phyloP scores from a whole-genome alignment of 2,113 vertebrate genomes.

The Oreotrochilus melanogaster region DNA sequence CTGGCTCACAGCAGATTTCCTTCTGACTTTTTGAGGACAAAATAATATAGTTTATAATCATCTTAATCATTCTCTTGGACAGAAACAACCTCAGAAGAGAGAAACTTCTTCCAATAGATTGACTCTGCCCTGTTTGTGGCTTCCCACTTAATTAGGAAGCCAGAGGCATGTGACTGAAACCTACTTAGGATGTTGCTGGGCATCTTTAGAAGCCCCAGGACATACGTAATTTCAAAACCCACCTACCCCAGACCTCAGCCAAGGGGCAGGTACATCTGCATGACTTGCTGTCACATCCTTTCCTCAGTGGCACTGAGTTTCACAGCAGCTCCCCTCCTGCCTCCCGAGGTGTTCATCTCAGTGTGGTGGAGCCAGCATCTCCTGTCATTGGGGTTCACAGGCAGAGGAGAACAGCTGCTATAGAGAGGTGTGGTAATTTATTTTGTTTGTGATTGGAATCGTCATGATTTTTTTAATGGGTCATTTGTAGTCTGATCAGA shows the following conservation, averaged over 20 bases:
- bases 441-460: background rate
- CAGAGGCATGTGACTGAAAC: background rate
- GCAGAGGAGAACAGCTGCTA: background rate
- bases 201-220: background rate
- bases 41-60: constrained; percentile 19
- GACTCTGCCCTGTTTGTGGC: background rate
- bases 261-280: background rate
- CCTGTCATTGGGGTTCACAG: background rate
- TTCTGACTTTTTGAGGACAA: constrained; percentile 43
- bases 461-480: background rate
- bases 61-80: constrained; percentile 11
- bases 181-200: background rate
- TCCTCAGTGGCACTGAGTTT: background rate
- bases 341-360: background rate
- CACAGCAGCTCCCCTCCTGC: background rate
- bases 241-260: background rate
- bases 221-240: background rate
- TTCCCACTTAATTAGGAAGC: background rate
- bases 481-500: constrained; percentile 42
- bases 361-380: background rate
- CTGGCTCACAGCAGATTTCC: constrained; percentile 17
- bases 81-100: background rate
- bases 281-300: background rate
- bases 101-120: background rate
- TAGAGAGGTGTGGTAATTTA: background rate